Conservation (phyloP, 2,888 invertebrate species). For the Cantharis rustica region DNA sequence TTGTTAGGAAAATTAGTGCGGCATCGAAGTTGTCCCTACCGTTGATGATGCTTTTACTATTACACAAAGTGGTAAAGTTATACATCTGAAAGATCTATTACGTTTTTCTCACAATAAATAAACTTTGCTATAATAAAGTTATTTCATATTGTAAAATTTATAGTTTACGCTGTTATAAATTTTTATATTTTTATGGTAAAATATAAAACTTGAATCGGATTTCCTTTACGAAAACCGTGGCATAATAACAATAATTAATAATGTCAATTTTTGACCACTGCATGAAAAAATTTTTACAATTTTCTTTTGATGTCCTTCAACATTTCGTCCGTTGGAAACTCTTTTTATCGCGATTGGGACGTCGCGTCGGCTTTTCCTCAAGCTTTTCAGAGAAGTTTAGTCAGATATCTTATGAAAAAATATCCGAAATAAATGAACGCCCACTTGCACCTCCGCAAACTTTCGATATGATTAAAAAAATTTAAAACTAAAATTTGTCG, state of each 20-base stretch:
- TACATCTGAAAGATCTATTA: neutral
- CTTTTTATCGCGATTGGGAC: neutral
- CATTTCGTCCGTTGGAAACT: neutral
- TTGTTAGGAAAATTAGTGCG: neutral
- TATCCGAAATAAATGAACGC: too few species aligned
- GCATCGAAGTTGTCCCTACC: neutral
- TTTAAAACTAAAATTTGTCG: too few species aligned
- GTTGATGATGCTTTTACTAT: neutral
- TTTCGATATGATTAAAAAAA: too few species aligned
- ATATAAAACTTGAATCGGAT: neutral
- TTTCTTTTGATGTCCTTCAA: neutral
- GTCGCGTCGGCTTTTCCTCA: neutral
- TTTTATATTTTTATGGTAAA: neutral
- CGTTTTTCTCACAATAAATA: neutral
- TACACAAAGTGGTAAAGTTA: neutral
- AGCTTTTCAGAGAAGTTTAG: neutral
- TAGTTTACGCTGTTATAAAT: neutral
- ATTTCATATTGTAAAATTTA: neutral
- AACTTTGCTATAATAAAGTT: neutral
- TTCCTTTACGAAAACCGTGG: neutral
- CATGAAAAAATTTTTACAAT: neutral
- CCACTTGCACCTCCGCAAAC: too few species aligned
- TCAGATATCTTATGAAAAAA: too few species aligned
- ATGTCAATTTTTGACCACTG: too few species aligned
- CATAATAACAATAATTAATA: too few species aligned